Conservation (phyloP, 1,140 invertebrate species). For the silkworm (Bombyx mori) region DNA sequence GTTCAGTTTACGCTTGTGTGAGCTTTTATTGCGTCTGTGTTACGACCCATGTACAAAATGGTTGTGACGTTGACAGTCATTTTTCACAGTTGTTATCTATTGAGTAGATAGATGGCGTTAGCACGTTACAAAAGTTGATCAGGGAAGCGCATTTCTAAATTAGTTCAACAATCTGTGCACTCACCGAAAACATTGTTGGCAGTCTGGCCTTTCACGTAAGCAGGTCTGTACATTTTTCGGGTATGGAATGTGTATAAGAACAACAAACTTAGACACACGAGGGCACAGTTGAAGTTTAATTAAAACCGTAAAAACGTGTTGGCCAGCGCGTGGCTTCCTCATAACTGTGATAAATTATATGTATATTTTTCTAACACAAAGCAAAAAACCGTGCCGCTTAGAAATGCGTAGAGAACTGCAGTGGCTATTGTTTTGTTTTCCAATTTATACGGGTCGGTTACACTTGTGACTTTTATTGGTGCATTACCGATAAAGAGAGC, state of each 20-base stretch:
- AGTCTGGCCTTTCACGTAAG: constrained; percentile 34
- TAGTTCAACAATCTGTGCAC: constrained; percentile 20
- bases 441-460: constrained; percentile 70
- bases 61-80: constrained; percentile 27
- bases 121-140: constrained; percentile 4
- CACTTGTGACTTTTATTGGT: constrained; percentile 66
- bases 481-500: constrained; percentile 68
- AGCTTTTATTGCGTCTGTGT: constrained; percentile 46
- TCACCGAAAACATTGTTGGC: constrained; percentile 36
- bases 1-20: constrained; percentile 47
- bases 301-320: constrained; percentile 58
- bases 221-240: constrained; percentile 38
- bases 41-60: constrained; percentile 42
- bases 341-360: constrained; percentile 64
- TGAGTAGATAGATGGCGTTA: constrained; percentile 57
- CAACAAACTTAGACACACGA: constrained; percentile 44
- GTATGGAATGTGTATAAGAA: constrained; percentile 22
- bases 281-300: constrained; percentile 45
- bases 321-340: constrained; percentile 51
- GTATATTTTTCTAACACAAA: constrained; percentile 50
- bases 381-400: constrained; percentile 55
- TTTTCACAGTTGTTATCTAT: constrained; percentile 45
- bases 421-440: constrained; percentile 64
- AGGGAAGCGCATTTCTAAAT: background rate
- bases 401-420: constrained; percentile 64